These are phyloP conservation scores for Pampus argenteus DNA, from an alignment of 2,797 vertebrate genomes.

Conservation along the genomic window DNA sequence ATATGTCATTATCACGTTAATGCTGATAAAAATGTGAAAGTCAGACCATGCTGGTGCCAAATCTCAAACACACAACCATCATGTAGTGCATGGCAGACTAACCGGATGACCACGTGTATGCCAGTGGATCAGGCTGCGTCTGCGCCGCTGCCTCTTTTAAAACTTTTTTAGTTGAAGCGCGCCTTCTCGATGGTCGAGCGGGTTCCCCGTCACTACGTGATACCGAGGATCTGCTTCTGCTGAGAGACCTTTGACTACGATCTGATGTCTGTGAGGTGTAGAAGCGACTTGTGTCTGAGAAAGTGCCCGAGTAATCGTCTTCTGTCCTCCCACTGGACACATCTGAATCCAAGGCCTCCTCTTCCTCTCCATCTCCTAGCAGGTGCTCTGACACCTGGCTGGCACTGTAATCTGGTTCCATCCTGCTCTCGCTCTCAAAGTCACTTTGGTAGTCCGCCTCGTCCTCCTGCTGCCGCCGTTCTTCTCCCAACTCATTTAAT, in stretches of 20 bases:
- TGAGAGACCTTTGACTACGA: slow-evolving; percentile 12
- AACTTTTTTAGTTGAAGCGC: background rate
- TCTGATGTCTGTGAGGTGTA: slow-evolving; percentile 25
- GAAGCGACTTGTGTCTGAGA: slow-evolving; percentile 37
- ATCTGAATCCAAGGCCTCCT: slow-evolving; percentile 41
- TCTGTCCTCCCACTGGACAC: slow-evolving; percentile 22
- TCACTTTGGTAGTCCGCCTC: slow-evolving; percentile 69
- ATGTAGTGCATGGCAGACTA: slow-evolving; percentile 24
- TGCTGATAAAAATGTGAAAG: background rate
- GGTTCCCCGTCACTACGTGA: slow-evolving; percentile 23
- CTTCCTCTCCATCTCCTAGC: slow-evolving; percentile 47
- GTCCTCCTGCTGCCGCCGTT: background rate
- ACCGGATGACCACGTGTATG: slow-evolving; percentile 80
- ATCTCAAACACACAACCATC: background rate
- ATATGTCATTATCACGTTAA: background rate
- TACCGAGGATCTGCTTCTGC: slow-evolving; percentile 22
- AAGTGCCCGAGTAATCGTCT: slow-evolving; percentile 28
- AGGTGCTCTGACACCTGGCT: slow-evolving; percentile 84
- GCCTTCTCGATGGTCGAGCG: background rate
- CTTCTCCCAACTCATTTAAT: slow-evolving; percentile 5
- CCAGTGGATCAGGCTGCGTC: slow-evolving; percentile 75
- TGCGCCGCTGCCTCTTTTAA: slow-evolving; percentile 86
- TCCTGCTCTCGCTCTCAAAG: slow-evolving; percentile 71
- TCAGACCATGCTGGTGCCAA: background rate
- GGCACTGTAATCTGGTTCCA: slow-evolving; percentile 38